Conservation (phyloP, 1,140 invertebrate species). For the Lasaia peninsularis region DNA sequence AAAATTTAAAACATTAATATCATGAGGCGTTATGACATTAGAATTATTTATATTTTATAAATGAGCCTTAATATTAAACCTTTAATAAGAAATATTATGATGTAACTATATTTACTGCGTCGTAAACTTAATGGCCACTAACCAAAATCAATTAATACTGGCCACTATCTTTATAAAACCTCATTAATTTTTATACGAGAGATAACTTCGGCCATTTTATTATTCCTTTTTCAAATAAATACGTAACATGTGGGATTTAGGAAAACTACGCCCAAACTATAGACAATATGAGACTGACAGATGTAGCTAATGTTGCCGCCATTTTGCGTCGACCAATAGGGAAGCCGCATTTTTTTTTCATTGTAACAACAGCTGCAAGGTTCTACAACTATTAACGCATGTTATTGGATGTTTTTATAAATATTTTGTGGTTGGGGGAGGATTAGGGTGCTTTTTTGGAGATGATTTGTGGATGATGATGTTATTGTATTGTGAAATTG, state of each 20-base stretch:
- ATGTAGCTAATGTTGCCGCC: conserved; percentile 60
- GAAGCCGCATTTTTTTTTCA: conserved; percentile 52
- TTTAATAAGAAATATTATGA: neutral
- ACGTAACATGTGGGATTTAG: conserved; percentile 26
- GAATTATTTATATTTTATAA: neutral
- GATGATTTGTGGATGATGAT: conserved; percentile 28
- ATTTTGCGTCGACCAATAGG: conserved; percentile 47
- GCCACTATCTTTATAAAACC: neutral
- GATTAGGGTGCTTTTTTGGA: conserved; percentile 23
- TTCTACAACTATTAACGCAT: conserved; percentile 52
- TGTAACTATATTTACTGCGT: neutral
- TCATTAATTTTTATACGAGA: conserved; percentile 10
- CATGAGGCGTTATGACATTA: too few relatives aligned
- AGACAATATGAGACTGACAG: conserved; percentile 65
- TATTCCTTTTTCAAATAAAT: conserved; percentile 34
- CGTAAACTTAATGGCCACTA: conserved; percentile 1
- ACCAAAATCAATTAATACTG: conserved; percentile 9
- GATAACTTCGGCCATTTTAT: conserved; percentile 23
- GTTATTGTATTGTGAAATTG: conserved; percentile 25
- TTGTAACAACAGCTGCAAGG: conserved; percentile 55
- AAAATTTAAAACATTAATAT: too few relatives aligned
- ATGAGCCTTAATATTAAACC: neutral
- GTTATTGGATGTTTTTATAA: conserved; percentile 64
- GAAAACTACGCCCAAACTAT: conserved; percentile 32
- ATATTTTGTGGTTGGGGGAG: conserved; percentile 32